Evolutionary conservation across 2,888 invertebrate genomes (phyloP).

Genomic region (Drosophila neotestacea): DNA sequence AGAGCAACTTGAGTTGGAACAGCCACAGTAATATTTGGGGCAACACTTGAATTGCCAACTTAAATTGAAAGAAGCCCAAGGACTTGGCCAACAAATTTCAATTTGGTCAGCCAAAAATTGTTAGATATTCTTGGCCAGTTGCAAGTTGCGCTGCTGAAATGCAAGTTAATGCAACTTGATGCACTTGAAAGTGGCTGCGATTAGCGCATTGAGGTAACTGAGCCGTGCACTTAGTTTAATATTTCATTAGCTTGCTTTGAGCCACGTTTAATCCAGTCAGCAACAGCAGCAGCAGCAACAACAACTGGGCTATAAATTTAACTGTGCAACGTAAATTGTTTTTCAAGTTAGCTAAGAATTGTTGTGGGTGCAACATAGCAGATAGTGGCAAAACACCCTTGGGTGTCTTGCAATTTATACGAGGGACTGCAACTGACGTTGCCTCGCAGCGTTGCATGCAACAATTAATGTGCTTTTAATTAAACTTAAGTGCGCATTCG

Average conservation of each 20-base stretch:
- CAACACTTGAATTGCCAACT: constrained; percentile 20
- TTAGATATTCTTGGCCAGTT: neutral
- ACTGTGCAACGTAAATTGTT: constrained; percentile 67
- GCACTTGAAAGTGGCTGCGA: constrained; percentile 45
- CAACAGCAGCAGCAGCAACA: constrained; percentile 1
- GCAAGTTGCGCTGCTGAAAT: neutral
- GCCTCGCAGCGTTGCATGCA: constrained; percentile 32
- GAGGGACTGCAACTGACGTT: constrained; percentile 28
- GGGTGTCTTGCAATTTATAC: constrained; percentile 50
- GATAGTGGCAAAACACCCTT: constrained; percentile 33
- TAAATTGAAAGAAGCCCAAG: constrained; percentile 15
- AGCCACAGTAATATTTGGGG: constrained; percentile 22
- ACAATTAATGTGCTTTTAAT: constrained; percentile 78
- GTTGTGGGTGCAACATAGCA: constrained; percentile 59
- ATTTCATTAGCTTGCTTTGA: constrained; percentile 75
- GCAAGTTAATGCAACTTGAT: constrained; percentile 35
- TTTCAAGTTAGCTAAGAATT: constrained; percentile 49
- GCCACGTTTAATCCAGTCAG: constrained; percentile 56
- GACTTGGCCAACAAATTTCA: constrained; percentile 26
- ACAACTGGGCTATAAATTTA: constrained; percentile 46
- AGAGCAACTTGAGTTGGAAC: constrained; percentile 39
- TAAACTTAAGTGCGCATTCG: constrained; percentile 77
- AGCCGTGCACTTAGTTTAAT: constrained; percentile 58
- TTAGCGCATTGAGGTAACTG: constrained; percentile 45
- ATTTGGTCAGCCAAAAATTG: constrained; percentile 37